Percentiles rank a stretch among this genome's conserved stretches.
Conservation (phyloP, 2,888 invertebrate species). For the Lasioglossum pauxillum region DNA sequence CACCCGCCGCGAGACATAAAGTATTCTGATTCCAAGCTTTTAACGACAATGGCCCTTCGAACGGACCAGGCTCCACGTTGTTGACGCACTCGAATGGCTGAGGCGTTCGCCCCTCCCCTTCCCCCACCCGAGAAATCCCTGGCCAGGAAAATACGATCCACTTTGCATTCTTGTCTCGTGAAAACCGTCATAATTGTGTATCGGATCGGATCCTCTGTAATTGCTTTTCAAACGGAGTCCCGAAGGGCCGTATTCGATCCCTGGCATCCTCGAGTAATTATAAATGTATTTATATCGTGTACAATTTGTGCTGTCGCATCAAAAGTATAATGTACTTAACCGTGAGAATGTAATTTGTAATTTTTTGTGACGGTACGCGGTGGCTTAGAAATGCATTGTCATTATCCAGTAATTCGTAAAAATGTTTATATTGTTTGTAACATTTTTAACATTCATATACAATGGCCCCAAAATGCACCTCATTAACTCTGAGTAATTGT, state of each 20-base stretch:
- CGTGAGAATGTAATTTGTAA: no score
- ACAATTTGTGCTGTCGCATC: no score
- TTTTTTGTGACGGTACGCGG: no score
- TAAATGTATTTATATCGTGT: background rate
- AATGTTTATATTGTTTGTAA: no score
- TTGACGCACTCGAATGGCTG: slow-evolving; percentile 44
- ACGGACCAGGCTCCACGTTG: slow-evolving; percentile 13
- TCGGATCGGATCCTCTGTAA: background rate
- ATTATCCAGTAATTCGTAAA: no score
- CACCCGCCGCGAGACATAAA: slow-evolving; percentile 26
- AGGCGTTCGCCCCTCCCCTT: background rate
- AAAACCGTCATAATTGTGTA: background rate
- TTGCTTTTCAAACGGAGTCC: background rate
- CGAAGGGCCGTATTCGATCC: no score
- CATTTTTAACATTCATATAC: no score
- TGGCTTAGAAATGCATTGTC: no score
- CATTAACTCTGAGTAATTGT: no score
- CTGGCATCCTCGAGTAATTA: background rate
- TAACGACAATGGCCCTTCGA: slow-evolving; percentile 44
- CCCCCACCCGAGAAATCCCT: background rate
- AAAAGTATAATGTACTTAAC: no score
- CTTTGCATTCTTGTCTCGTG: background rate
- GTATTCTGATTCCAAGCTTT: slow-evolving; percentile 48
- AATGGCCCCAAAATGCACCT: no score
- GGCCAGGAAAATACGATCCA: background rate